phyloP scores from a whole-genome alignment of 2,113 vertebrate species.

The Laticauda colubrina region DNA sequence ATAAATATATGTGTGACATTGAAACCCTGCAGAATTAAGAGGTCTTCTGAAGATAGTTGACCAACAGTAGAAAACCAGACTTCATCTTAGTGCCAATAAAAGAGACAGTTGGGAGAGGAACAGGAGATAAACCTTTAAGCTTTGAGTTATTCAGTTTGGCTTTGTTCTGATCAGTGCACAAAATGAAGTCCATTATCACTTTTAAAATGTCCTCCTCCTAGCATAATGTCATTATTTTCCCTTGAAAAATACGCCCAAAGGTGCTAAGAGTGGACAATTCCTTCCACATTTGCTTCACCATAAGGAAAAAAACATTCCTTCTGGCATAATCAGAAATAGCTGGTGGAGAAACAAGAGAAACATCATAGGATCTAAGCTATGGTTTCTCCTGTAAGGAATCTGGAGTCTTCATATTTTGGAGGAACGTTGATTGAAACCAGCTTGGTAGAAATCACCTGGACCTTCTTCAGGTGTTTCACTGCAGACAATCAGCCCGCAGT shows the following conservation, averaged over 20 bases:
- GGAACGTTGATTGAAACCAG: background rate
- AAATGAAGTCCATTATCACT: background rate
- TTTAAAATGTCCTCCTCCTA: background rate
- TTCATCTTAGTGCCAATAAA: background rate
- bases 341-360: background rate
- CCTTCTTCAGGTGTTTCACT: background rate
- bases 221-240: background rate
- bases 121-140: background rate
- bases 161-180: background rate
- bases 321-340: background rate
- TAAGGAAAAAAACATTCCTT: background rate
- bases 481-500: background rate
- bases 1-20: background rate
- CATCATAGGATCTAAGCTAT: background rate
- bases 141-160: background rate
- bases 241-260: background rate
- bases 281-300: background rate
- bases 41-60: background rate
- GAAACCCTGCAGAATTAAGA: background rate
- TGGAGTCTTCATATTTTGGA: background rate
- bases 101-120: background rate
- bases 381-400: background rate
- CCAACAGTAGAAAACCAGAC: background rate
- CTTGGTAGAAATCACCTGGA: background rate
- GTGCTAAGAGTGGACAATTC: background rate